These are phyloP conservation scores for Vanacampus margaritifer DNA, from an alignment of 2,113 vertebrate species.

Conservation along the genomic window DNA sequence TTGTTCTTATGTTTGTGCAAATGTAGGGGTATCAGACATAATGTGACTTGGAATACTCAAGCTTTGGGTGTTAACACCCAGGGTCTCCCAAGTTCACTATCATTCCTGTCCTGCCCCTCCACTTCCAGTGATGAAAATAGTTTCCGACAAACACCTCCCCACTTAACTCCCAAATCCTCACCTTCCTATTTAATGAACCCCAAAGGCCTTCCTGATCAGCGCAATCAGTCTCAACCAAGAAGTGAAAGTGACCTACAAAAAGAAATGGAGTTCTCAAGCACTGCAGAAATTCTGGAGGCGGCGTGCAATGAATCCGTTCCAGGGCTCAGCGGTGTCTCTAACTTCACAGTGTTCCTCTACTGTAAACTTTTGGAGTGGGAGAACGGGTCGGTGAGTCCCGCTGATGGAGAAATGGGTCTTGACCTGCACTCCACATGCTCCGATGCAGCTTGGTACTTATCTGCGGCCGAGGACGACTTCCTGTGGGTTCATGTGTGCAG, in stretches of 20 bases:
- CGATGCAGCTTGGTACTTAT: slow-evolving; percentile 81
- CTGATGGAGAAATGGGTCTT: slow-evolving; percentile 49
- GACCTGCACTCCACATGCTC: slow-evolving; percentile 76
- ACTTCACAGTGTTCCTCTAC: slow-evolving; percentile 84
- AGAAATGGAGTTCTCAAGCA: slow-evolving; percentile 35
- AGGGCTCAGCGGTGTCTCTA: slow-evolving; percentile 77
- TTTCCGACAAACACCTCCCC: slow-evolving; percentile 10
- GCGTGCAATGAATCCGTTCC: slow-evolving; percentile 78
- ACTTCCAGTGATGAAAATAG: slow-evolving; percentile 38
- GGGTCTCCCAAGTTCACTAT: slow-evolving; percentile 70
- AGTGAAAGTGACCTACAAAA: slow-evolving; percentile 10
- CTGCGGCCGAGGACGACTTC: slow-evolving; percentile 78
- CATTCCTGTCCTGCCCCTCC: slow-evolving; percentile 75
- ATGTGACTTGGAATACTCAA: slow-evolving; percentile 83
- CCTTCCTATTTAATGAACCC: slow-evolving; percentile 18
- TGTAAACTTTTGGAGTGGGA: slow-evolving; percentile 77
- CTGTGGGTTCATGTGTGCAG: slow-evolving; percentile 82
- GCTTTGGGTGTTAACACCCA: slow-evolving; percentile 75
- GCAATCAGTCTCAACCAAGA: slow-evolving; percentile 18
- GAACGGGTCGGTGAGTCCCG: slow-evolving; percentile 54
- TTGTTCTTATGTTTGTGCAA: background rate
- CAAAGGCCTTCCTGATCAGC: slow-evolving; percentile 16
- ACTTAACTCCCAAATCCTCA: slow-evolving; percentile 12
- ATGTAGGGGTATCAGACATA: slow-evolving; percentile 83
- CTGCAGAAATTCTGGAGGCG: slow-evolving; percentile 76